phyloP scores from a whole-genome alignment of 2,888 invertebrate genomes.

The Catocala nupta region DNA sequence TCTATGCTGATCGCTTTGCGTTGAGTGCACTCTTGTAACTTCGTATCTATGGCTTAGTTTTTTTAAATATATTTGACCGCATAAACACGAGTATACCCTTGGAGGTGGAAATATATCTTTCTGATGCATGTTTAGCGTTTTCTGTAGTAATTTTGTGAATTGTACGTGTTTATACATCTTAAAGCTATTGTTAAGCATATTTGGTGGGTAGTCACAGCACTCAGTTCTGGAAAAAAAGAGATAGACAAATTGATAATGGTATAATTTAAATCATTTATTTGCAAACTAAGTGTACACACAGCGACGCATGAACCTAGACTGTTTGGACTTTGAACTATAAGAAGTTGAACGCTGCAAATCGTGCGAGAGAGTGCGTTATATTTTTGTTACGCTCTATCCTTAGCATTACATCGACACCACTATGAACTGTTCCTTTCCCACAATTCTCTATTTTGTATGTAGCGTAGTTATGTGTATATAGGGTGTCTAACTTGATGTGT shows the following conservation, averaged over 20 bases:
- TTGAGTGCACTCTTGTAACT: constrained; percentile 66
- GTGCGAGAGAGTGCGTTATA: no score
- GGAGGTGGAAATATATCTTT: constrained; percentile 23
- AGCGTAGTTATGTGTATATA: no score
- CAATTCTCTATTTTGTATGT: no score
- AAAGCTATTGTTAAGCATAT: constrained; percentile 41
- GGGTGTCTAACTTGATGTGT: no score
- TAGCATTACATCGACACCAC: no score
- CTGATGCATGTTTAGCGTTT: constrained; percentile 28
- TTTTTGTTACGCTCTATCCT: no score
- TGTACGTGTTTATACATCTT: constrained; percentile 48
- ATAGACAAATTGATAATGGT: neutral
- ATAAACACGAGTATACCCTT: constrained; percentile 49
- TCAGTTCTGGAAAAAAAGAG: constrained; percentile 23
- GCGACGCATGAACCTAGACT: no score
- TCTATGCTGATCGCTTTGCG: constrained; percentile 78
- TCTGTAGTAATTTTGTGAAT: constrained; percentile 32
- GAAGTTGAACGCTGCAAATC: no score
- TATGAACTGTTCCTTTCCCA: no score
- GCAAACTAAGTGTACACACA: no score
- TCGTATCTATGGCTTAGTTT: constrained; percentile 40
- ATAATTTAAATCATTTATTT: no score
- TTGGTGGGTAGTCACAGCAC: constrained; percentile 42
- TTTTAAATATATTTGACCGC: constrained; percentile 55
- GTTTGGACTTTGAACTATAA: no score